Evolutionary conservation across 2,888 invertebrate genomes (phyloP).

Genomic region (Meta bourneti): DNA sequence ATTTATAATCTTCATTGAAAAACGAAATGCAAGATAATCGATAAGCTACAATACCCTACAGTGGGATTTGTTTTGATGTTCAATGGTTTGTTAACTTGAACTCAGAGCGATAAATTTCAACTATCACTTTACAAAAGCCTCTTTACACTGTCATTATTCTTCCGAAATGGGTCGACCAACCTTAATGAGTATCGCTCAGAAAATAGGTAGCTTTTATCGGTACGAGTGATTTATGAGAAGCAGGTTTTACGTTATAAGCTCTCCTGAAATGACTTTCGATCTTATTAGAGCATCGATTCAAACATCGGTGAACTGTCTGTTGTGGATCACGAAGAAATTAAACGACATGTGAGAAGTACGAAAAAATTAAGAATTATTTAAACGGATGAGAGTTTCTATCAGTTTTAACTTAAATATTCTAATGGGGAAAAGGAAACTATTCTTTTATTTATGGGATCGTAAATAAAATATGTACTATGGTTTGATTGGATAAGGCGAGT

Average conservation of each 20-base stretch:
- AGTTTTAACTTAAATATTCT: too few relatives aligned
- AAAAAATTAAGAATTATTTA: too few relatives aligned
- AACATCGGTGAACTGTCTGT: neutral
- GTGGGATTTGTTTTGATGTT: constrained; percentile 16
- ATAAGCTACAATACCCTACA: constrained; percentile 2
- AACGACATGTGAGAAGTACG: too few relatives aligned
- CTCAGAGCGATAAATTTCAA: constrained; percentile 4
- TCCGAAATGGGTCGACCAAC: neutral
- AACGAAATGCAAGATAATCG: neutral
- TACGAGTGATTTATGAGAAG: constrained; percentile 5
- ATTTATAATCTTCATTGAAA: neutral
- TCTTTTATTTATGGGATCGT: too few relatives aligned
- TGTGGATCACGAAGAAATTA: neutral
- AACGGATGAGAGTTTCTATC: too few relatives aligned
- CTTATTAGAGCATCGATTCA: constrained; percentile 6
- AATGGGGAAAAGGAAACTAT: too few relatives aligned
- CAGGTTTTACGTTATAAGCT: constrained; percentile 10
- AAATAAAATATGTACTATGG: too few relatives aligned
- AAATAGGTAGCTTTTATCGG: constrained; percentile 21
- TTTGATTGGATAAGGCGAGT: too few relatives aligned
- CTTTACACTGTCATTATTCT: constrained; percentile 25
- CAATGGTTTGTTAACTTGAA: constrained; percentile 35
- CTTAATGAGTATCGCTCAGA: constrained; percentile 11
- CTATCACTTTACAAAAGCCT: constrained; percentile 24
- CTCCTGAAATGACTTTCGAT: neutral